phyloP scores from a whole-genome alignment of 2,797 vertebrate genomes.

The Remorina albescens region DNA sequence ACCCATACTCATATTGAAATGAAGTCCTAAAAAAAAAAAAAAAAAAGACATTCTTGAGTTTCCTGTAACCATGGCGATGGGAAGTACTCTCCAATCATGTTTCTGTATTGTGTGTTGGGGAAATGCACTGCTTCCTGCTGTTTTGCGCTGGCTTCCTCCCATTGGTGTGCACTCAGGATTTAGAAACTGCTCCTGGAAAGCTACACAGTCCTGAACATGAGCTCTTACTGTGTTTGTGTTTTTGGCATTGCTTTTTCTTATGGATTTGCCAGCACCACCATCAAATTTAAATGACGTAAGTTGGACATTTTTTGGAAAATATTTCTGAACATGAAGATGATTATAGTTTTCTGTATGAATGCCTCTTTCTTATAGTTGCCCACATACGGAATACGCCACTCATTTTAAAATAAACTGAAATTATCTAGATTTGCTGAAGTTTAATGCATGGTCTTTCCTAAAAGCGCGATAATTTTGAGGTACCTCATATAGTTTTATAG shows the following conservation, averaged over 20 bases:
- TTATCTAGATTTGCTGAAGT: too few relatives aligned
- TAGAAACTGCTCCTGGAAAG: constrained; percentile 55
- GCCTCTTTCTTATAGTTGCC: background rate
- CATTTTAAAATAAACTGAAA: background rate
- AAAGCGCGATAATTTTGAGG: background rate
- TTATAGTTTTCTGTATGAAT: background rate
- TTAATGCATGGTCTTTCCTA: background rate
- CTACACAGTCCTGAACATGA: constrained; percentile 4
- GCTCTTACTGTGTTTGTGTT: background rate
- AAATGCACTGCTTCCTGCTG: constrained; percentile 80
- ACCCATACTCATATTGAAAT: constrained; percentile 24
- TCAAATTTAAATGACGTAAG: constrained; percentile 52
- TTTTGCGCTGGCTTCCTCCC: constrained; percentile 73
- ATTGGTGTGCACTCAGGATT: constrained; percentile 37
- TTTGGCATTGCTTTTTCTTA: background rate
- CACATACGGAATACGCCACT: background rate
- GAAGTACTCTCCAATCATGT: constrained; percentile 75
- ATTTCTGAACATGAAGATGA: background rate
- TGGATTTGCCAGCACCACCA: constrained; percentile 8
- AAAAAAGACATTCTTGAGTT: constrained; percentile 75
- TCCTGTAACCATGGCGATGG: constrained; percentile 85
- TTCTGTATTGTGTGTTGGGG: constrained; percentile 54
- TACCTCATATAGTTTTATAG: background rate
- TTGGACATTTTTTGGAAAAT: constrained; percentile 17
- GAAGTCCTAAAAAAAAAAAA: constrained; percentile 36